phyloP scores from a whole-genome alignment of 2,888 invertebrate genomes.

The Hyppa rectilinea region DNA sequence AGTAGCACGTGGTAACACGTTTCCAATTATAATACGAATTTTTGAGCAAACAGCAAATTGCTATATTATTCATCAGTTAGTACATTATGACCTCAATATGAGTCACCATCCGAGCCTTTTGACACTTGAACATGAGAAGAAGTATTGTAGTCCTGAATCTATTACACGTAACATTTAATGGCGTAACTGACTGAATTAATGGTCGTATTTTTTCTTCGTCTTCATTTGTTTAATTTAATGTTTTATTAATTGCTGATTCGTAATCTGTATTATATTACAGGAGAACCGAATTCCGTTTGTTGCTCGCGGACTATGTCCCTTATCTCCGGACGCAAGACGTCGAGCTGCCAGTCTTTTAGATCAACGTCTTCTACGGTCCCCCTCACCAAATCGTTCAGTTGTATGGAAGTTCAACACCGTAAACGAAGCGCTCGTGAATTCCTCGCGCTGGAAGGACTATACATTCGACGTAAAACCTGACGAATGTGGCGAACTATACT shows the following conservation, averaged over 20 bases:
- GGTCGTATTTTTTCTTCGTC: neutral
- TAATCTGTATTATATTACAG: conserved; percentile 64
- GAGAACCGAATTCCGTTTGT: conserved; percentile 71
- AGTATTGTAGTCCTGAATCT: conserved; percentile 5
- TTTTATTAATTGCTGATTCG: neutral
- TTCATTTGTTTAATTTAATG: neutral
- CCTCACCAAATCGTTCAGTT: conserved; percentile 72
- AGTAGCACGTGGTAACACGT: neutral
- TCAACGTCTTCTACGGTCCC: conserved; percentile 75
- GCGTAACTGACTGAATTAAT: neutral
- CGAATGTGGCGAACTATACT: conserved; percentile 66
- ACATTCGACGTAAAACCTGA: conserved; percentile 74
- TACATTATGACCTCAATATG: conserved; percentile 7
- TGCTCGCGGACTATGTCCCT: conserved; percentile 75
- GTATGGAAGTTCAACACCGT: conserved; percentile 87
- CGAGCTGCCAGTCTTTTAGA: conserved; percentile 80
- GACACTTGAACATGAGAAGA: neutral
- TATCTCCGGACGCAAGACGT: conserved; percentile 81
- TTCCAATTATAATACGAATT: neutral
- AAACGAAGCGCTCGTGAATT: conserved; percentile 82
- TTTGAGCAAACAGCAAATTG: conserved; percentile 1
- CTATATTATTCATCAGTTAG: conserved; percentile 32
- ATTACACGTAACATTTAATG: neutral
- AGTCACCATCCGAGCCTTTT: neutral
- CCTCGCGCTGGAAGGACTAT: conserved; percentile 83